Evolutionary conservation across 1,140 invertebrate genomes (phyloP).

Genomic region (Globodera rostochiensis): DNA sequence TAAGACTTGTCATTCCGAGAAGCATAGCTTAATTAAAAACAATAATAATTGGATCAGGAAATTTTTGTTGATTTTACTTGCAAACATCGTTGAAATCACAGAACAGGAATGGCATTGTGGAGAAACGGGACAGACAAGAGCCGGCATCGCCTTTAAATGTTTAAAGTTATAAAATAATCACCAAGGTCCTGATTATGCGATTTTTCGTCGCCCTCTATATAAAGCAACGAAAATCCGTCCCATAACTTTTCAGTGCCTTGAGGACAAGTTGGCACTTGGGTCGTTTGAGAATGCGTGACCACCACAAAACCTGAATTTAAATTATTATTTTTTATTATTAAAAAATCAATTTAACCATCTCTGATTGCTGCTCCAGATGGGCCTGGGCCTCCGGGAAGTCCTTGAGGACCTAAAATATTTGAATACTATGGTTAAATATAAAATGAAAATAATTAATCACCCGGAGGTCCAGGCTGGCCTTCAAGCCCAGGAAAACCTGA

Average conservation of each 20-base stretch:
- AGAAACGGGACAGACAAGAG: conserved; percentile 89
- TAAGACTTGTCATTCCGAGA: conserved; percentile 92
- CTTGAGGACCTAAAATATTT: conserved; percentile 24
- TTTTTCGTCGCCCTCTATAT: conserved; percentile 93
- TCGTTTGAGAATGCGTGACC: conserved; percentile 87
- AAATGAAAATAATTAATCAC: too few relatives aligned
- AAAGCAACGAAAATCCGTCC: conserved; percentile 93
- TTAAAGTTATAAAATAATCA: conserved; percentile 50
- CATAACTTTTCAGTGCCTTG: conserved; percentile 82
- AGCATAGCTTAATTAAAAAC: conserved; percentile 73
- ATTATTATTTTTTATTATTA: background rate
- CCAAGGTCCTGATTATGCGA: conserved; percentile 94
- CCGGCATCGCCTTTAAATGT: conserved; percentile 74
- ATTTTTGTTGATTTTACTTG: conserved; percentile 68
- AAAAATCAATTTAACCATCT: conserved; percentile 71
- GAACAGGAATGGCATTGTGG: conserved; percentile 94
- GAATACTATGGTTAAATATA: background rate
- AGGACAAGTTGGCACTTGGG: conserved; percentile 79
- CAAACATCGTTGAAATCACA: conserved; percentile 95
- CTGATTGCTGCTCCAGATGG: conserved; percentile 70
- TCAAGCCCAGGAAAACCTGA: conserved; percentile 52
- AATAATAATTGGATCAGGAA: background rate
- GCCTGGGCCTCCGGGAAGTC: conserved; percentile 37
- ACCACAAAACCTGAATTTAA: conserved; percentile 73
- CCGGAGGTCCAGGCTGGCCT: conserved; percentile 50